Conservation (phyloP, 2,888 invertebrate genomes). For the Aspidiotus destructor region DNA sequence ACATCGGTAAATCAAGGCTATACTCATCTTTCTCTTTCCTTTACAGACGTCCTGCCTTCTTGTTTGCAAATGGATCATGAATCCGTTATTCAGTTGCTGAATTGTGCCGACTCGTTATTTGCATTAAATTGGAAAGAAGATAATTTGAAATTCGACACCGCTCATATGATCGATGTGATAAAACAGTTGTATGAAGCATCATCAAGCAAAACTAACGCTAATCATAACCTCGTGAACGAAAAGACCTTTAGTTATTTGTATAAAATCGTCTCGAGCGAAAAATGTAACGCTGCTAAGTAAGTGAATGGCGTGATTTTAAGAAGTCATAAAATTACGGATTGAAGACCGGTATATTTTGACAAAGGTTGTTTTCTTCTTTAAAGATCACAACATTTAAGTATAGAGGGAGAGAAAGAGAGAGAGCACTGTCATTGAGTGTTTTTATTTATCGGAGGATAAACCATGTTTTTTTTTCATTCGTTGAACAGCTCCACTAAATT, state of each 20-base stretch:
- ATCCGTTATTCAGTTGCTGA: constrained; percentile 9
- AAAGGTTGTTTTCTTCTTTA: too few relatives aligned
- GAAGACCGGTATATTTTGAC: too few relatives aligned
- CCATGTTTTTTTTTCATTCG: constrained; percentile 19
- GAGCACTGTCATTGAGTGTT: not conserved
- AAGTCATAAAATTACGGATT: too few relatives aligned
- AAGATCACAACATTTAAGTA: too few relatives aligned
- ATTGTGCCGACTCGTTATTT: constrained; percentile 22
- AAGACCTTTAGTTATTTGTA: constrained; percentile 23
- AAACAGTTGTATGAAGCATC: constrained; percentile 13
- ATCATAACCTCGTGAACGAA: constrained; percentile 9
- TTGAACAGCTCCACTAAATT: not conserved
- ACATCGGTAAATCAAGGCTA: not conserved
- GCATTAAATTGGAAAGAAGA: not conserved
- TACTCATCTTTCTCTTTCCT: not conserved
- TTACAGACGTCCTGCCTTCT: constrained; percentile 7
- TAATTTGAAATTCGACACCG: constrained; percentile 15
- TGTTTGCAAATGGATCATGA: constrained; percentile 15
- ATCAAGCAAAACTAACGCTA: constrained; percentile 9
- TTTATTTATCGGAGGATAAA: constrained; percentile 23
- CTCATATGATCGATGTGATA: constrained; percentile 16
- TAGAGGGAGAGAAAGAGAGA: too few relatives aligned
- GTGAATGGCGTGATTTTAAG: not conserved
- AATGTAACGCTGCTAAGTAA: not conserved
- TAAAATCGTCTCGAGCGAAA: constrained; percentile 10